Evolutionary conservation across 2,113 vertebrate species (phyloP).

Genomic region (Oreotrochilus melanogaster): DNA sequence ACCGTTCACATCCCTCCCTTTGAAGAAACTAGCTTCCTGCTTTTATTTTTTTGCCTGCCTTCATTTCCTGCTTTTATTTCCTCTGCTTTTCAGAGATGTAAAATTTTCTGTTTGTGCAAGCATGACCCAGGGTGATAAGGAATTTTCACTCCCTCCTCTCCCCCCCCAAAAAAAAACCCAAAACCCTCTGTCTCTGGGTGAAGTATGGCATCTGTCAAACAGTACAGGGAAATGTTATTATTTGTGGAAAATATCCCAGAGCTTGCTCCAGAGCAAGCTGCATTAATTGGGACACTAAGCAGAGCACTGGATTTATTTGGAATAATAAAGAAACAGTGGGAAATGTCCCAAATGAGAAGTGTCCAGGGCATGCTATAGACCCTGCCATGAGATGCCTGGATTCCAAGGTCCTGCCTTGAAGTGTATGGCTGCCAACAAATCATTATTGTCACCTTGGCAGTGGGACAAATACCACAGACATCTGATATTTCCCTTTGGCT

Average conservation of each 20-base stretch:
- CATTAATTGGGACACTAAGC: neutral
- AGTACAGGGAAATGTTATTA: neutral
- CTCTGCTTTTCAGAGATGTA: neutral
- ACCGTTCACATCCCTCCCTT: neutral
- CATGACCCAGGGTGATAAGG: neutral
- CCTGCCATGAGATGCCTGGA: neutral
- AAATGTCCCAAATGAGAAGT: neutral
- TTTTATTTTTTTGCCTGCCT: neutral
- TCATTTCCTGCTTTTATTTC: slow-evolving; percentile 21
- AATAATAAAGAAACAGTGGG: neutral
- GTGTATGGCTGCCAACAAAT: slow-evolving; percentile 6
- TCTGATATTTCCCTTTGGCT: slow-evolving; percentile 15
- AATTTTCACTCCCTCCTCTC: neutral
- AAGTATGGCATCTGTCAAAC: neutral
- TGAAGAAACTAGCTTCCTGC: neutral
- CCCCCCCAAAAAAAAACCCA: neutral
- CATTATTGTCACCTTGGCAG: slow-evolving; percentile 17
- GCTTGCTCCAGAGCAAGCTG: neutral
- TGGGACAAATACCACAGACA: neutral
- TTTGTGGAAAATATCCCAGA: neutral
- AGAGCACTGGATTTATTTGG: neutral
- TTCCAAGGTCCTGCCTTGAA: neutral
- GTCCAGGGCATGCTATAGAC: neutral
- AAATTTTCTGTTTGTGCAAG: neutral
- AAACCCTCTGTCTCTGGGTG: neutral